Percentiles rank a stretch among this genome's conserved stretches.
Evolutionary conservation across 2,113 vertebrate genomes (phyloP).

Genomic region (Theristicus caerulescens): DNA sequence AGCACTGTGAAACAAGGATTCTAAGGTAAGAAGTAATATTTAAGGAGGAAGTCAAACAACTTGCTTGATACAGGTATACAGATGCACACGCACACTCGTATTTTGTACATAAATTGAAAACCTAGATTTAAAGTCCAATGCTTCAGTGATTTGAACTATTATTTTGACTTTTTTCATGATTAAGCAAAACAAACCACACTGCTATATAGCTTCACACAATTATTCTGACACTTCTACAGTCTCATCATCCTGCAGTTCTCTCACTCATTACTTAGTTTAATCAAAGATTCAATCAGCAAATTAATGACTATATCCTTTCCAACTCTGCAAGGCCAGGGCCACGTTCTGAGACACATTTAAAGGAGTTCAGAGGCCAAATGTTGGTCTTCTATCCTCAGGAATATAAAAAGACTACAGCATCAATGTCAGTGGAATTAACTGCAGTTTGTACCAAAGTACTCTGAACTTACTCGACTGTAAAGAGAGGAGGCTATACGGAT

Average conservation of each 20-base stretch:
- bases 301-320: neutral
- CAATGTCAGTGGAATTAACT: neutral
- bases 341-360: neutral
- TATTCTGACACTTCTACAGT: neutral
- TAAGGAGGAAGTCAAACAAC: neutral
- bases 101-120: neutral
- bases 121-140: neutral
- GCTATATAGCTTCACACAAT: neutral
- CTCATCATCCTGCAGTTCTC: neutral
- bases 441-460: neutral
- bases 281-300: neutral
- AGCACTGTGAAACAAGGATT: neutral
- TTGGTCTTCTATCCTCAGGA: neutral
- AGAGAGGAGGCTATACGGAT: neutral
- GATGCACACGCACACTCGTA: neutral
- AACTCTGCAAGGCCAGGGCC: neutral
- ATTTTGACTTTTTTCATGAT: neutral
- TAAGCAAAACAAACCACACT: neutral
- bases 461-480: accelerated
- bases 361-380: neutral
- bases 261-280: neutral
- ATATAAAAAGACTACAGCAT: neutral
- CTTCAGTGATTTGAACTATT: neutral
- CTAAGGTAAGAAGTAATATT: neutral
- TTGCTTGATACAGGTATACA: neutral